Conservation (phyloP, 2,797 vertebrate genomes). For the Hybognathus amarus region DNA sequence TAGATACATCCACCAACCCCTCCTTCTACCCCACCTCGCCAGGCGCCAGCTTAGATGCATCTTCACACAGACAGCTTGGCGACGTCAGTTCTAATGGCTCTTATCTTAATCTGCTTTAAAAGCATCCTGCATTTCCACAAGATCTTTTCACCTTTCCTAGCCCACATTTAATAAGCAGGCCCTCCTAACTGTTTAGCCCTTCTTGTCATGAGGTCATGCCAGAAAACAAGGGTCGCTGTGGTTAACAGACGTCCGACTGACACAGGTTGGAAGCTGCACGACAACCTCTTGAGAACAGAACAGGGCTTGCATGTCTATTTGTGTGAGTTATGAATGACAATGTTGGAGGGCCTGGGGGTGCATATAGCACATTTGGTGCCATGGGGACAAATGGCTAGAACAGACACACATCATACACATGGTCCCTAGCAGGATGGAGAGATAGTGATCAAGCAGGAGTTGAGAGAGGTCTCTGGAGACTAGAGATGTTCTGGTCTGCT, state of each 20-base stretch:
- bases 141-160: constrained; percentile 85
- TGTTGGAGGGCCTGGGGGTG: background rate
- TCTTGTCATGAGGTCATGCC: constrained; percentile 54
- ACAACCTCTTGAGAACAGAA: constrained; percentile 59
- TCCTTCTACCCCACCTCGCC: constrained; percentile 54
- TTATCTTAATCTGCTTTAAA: constrained; percentile 94
- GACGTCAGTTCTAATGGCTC: constrained; percentile 88
- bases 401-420: constrained; percentile 14
- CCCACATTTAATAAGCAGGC: constrained; percentile 77
- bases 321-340: constrained; percentile 4
- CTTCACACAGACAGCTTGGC: constrained; percentile 89
- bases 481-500: constrained; percentile 52
- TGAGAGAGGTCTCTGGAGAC: constrained; percentile 61
- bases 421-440: constrained; percentile 12
- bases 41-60: constrained; percentile 83
- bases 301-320: constrained; percentile 22
- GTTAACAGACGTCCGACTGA: constrained; percentile 70
- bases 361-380: constrained; percentile 7
- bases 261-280: constrained; percentile 64
- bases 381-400: constrained; percentile 5
- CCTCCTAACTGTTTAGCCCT: constrained; percentile 46
- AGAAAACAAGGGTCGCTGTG: constrained; percentile 61
- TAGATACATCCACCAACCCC: constrained; percentile 68
- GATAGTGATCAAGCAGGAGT: constrained; percentile 62
- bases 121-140: constrained; percentile 85